Evolutionary conservation across 2,113 vertebrate genomes (phyloP).

Genomic region (Melanerpes aurifrons): DNA sequence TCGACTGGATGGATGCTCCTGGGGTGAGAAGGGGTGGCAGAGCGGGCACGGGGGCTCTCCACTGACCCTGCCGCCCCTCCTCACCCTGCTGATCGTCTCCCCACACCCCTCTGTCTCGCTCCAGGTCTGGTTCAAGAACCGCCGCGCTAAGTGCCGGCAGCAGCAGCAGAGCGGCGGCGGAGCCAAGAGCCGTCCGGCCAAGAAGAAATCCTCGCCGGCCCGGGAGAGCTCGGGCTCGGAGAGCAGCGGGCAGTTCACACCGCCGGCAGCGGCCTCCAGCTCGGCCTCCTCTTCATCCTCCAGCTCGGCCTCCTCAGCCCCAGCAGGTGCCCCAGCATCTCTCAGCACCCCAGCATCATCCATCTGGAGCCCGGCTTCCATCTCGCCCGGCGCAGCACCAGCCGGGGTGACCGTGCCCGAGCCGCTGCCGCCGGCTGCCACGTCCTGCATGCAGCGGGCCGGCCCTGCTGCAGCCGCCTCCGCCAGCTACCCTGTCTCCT

Average conservation of each 20-base stretch:
- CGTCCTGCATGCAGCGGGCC: conserved; percentile 94
- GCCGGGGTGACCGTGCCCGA: conserved; percentile 83
- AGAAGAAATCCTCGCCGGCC: conserved; percentile 95
- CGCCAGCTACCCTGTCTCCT: conserved; percentile 93
- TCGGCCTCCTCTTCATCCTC: conserved; percentile 90
- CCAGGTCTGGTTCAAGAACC: conserved; percentile 99
- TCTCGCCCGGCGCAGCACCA: conserved; percentile 88
- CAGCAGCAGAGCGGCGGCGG: conserved; percentile 89
- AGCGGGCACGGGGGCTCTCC: background rate
- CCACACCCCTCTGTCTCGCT: rapidly evolving
- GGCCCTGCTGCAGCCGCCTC: conserved; percentile 68
- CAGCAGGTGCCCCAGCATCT: conserved; percentile 82
- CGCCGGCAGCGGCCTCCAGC: conserved; percentile 91
- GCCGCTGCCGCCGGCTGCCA: conserved; percentile 83
- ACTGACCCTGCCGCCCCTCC: background rate
- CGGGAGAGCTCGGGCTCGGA: conserved; percentile 95
- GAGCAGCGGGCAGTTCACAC: conserved; percentile 97
- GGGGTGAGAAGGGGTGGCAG: background rate
- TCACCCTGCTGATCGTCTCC: background rate
- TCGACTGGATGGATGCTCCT: background rate
- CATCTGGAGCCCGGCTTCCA: conserved; percentile 97
- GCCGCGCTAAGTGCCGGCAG: conserved; percentile 96
- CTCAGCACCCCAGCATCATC: conserved; percentile 90
- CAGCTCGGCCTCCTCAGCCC: conserved; percentile 82
- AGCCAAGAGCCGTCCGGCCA: conserved; percentile 90